Percentiles rank a stretch among this genome's conserved stretches.
Evolutionary conservation across 2,888 invertebrate species (phyloP).

Genomic region (Ophion ventricosus): DNA sequence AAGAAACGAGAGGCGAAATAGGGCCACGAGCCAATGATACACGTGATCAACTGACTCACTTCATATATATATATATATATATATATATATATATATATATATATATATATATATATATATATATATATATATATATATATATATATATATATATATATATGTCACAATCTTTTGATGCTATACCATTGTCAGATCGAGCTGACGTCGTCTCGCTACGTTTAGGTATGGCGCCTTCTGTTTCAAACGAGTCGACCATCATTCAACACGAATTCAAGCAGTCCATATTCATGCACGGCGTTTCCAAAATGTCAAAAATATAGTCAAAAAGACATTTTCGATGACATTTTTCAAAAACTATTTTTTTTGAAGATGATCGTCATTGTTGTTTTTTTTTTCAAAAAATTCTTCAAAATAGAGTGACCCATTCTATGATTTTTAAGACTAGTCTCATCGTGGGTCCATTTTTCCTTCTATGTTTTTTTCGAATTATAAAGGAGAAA

Average conservation of each 20-base stretch:
- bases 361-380: too few relatives aligned
- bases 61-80: not conserved
- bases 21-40: constrained; percentile 48
- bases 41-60: constrained; percentile 24
- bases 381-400: too few relatives aligned
- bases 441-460: too few relatives aligned
- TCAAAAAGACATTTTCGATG: too few relatives aligned
- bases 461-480: too few relatives aligned
- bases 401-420: too few relatives aligned
- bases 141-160: not conserved
- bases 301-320: too few relatives aligned
- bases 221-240: not conserved
- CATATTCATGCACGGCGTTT: not conserved
- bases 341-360: too few relatives aligned
- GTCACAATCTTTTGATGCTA: not conserved
- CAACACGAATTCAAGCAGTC: not conserved
- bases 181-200: constrained; percentile 3
- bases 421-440: too few relatives aligned
- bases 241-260: not conserved
- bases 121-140: too few relatives aligned
- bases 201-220: not conserved
- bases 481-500: too few relatives aligned
- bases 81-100: not conserved
- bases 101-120: not conserved
- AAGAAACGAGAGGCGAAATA: constrained; percentile 31